Base-by-base conservation (phyloP, 1,140 invertebrate species). In the Pentalonia nigronervosa region DNA sequence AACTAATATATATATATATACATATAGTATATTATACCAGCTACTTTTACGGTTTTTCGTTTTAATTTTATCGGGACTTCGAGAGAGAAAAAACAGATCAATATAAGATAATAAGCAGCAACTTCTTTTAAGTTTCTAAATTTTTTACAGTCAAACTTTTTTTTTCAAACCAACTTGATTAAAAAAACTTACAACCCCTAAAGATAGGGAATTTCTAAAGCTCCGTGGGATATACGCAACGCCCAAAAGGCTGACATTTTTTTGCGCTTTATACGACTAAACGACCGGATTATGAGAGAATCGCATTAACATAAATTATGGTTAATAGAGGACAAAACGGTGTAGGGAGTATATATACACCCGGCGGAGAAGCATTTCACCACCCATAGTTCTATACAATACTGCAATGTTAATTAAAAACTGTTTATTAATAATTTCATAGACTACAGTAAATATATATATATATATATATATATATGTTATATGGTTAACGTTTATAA, bases 251-350 rank as follows among this genome's bases (percentile, higher is more conserved):
- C 53, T 67, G 89, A 67, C 53, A 90, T 41, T 67, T 41, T 90
- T 90, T 90, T n/a, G 36, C 56, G 36, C 14, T 90, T 67, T 67
- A 90, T 20, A 56, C 89, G 89, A 36, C 89, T 90, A 90, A 90
- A 90, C 89, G 89, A 45, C 56, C 56, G 89, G 89, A 90, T 90
- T 60, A 67, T 45, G 56, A 41, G 36, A 45, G 89, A 67, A 90
- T 90, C 56, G 89, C 89, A 67, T 90, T 90, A 90, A 67, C 89
- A 90, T 90, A 90, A 90, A 90, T 90, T 90, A 90, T 45, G 53
- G 53, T 25, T 45, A 90, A 45, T 67, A 30, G 89, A 67, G 36
- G 89, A 90, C 53, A 45, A 90, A 67, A 90, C 36, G 88, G 11
- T 20, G 14, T 25, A n/a, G 47, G 86, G 86, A 30, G 47, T 87